Evolutionary conservation across 2,888 invertebrate genomes (phyloP).

Genomic region (Campoplex capitator): DNA sequence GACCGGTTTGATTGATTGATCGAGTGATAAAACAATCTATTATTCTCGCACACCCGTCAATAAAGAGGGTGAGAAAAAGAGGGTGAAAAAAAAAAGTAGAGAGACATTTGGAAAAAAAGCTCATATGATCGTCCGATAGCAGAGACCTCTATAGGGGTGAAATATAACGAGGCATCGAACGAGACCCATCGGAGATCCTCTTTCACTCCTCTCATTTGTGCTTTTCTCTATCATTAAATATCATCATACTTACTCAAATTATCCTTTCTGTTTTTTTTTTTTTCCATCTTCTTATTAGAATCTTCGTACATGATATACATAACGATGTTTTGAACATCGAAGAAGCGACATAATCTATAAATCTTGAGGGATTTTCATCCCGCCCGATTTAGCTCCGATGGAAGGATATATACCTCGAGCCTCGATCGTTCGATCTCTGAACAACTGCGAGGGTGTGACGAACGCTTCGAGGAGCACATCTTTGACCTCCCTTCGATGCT

Average conservation of each 20-base stretch:
- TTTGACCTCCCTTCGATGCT: conserved; percentile 39
- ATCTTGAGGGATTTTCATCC: conserved; percentile 1
- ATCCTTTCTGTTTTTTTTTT: neutral
- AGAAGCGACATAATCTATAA: neutral
- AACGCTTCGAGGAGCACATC: conserved; percentile 40
- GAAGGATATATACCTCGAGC: neutral
- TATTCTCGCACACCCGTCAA: conserved; percentile 36
- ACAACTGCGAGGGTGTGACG: conserved; percentile 42
- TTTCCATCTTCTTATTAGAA: neutral
- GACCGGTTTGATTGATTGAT: conserved; percentile 60
- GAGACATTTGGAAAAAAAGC: conserved; percentile 10
- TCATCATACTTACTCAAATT: neutral
- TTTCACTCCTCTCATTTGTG: neutral
- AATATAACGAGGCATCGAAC: neutral
- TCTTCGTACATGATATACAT: neutral
- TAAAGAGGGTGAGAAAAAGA: conserved; percentile 10
- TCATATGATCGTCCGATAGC: conserved; percentile 5
- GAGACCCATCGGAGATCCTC: neutral
- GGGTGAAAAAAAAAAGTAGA: neutral
- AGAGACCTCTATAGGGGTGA: neutral
- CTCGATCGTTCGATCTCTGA: conserved; percentile 10
- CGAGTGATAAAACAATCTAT: conserved; percentile 65
- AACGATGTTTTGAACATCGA: too few relatives aligned
- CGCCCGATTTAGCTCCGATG: conserved; percentile 5
- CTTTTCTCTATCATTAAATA: neutral